A percentile compares a stretch with the other conserved stretches of the same genome.
These are phyloP conservation scores for Leptinotarsa peninsularis DNA, from an alignment of 2,888 invertebrate genomes.

Conservation along the genomic window DNA sequence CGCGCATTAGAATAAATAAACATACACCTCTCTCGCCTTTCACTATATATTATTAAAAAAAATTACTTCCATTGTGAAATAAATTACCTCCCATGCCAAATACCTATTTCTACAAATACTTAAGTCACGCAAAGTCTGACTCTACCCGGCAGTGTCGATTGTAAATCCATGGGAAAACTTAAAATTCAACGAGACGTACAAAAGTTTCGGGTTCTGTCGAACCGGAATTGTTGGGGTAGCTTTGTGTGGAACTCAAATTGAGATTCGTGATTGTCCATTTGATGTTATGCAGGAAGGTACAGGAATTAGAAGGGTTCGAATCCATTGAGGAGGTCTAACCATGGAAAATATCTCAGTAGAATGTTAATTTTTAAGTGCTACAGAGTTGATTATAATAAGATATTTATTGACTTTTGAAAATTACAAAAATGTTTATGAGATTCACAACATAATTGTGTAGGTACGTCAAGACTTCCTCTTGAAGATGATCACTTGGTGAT, in stretches of 20 bases:
- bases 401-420: too few relatives aligned
- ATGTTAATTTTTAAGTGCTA: neutral
- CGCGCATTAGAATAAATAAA: constrained; percentile 27
- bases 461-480: too few relatives aligned
- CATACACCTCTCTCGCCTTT: constrained; percentile 32
- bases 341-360: neutral
- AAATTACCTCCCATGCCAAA: constrained; percentile 41
- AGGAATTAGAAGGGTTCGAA: neutral
- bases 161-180: neutral
- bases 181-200: neutral
- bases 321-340: neutral
- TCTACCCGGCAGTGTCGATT: neutral
- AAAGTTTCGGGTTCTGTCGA: neutral
- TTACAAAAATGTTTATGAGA: too few relatives aligned
- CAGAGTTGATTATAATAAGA: neutral
- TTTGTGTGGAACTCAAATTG: neutral
- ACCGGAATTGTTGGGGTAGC: neutral
- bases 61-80: constrained; percentile 34
- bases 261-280: constrained; percentile 3
- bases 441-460: too few relatives aligned
- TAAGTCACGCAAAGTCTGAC: constrained; percentile 27
- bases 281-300: neutral
- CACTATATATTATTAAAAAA: constrained; percentile 36
- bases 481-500: too few relatives aligned
- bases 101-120: constrained; percentile 35